phyloP scores from a whole-genome alignment of 2,888 invertebrate species.

The Dasysyrphus albostriatus region DNA sequence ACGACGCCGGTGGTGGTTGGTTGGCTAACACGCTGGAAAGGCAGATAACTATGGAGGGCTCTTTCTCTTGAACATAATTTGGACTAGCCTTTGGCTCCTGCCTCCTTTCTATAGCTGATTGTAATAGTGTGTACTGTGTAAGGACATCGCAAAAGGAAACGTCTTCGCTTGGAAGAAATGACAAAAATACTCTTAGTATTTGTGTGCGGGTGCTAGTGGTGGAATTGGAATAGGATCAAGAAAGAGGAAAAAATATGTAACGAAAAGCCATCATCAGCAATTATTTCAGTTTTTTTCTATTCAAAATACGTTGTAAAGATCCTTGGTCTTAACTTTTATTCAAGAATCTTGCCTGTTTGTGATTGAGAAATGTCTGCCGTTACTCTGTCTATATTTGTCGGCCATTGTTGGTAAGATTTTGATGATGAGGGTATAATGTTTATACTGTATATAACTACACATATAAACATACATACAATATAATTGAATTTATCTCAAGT shows the following conservation, averaged over 20 bases:
- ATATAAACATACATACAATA: too few relatives aligned
- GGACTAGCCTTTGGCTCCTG: conserved; percentile 55
- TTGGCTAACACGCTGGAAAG: conserved; percentile 31
- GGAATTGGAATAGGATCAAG: not conserved
- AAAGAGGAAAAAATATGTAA: conserved; percentile 14
- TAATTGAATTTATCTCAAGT: too few relatives aligned
- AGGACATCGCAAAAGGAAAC: not conserved
- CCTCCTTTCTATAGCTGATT: not conserved
- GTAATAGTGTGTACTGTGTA: conserved; percentile 18
- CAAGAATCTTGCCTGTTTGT: conserved; percentile 26
- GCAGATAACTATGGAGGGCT: conserved; percentile 42
- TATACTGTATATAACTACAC: too few relatives aligned
- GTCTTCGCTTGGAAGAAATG: conserved; percentile 5
- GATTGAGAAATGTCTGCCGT: conserved; percentile 32
- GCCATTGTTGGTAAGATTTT: not conserved
- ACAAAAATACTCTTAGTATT: not conserved
- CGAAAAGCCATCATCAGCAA: conserved; percentile 15
- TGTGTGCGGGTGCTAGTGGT: not conserved
- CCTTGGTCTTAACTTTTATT: not conserved
- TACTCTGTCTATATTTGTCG: not conserved
- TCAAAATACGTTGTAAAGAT: not conserved
- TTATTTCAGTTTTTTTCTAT: not conserved
- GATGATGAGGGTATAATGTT: not conserved
- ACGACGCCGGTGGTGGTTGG: conserved; percentile 60
- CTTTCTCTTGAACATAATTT: conserved; percentile 50